Conservation (phyloP, 2,113 vertebrate genomes). For the Cinclus mexicanus region DNA sequence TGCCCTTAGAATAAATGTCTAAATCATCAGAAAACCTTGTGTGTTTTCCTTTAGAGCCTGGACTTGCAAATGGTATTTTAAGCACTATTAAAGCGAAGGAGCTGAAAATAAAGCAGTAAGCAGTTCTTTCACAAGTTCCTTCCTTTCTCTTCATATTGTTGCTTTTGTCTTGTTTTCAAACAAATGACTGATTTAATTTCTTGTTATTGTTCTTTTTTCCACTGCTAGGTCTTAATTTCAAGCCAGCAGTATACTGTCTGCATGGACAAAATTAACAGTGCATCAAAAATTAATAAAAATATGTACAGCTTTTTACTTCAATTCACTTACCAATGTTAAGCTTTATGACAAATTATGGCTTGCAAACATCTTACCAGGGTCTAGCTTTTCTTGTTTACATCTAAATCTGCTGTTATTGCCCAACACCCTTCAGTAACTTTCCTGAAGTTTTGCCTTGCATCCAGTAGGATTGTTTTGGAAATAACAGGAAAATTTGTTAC, state of each 20-base stretch:
- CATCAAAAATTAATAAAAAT: background rate
- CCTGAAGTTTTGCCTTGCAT: background rate
- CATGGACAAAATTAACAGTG: background rate
- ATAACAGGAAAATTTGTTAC: background rate
- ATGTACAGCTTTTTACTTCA: background rate
- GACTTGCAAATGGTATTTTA: constrained; percentile 3
- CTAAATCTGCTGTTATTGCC: background rate
- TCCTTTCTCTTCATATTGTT: background rate
- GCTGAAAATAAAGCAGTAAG: background rate
- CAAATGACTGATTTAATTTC: background rate
- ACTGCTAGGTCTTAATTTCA: background rate
- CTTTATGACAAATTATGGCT: background rate
- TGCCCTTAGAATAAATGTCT: background rate
- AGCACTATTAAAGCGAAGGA: background rate
- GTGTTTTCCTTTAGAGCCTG: background rate
- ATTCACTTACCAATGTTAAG: background rate
- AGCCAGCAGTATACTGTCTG: background rate
- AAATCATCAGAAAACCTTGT: background rate
- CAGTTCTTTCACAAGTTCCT: background rate
- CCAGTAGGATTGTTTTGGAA: background rate
- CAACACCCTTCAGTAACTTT: background rate
- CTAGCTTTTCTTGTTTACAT: background rate
- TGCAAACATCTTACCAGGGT: background rate
- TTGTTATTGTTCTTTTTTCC: background rate
- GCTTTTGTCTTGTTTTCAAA: background rate